phyloP scores from a whole-genome alignment of 2,113 vertebrate species.

The Neomonachus schauinslandi region DNA sequence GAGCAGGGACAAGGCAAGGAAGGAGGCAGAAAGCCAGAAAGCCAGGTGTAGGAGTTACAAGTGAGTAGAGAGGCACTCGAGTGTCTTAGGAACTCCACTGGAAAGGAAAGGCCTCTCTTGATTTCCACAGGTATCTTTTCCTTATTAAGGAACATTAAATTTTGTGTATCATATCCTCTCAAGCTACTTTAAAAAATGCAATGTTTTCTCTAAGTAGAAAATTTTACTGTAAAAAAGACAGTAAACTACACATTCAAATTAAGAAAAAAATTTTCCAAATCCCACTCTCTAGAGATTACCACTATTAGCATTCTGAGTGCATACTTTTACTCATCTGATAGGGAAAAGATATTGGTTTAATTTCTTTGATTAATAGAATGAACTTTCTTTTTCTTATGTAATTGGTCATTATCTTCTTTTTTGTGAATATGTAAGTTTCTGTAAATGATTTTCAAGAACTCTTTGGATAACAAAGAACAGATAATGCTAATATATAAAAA shows the following conservation, averaged over 20 bases:
- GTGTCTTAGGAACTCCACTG: neutral
- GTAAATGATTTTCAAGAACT: neutral
- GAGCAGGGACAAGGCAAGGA: too few relatives aligned
- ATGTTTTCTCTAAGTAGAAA: constrained; percentile 24
- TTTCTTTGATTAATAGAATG: neutral
- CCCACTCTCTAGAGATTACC: neutral
- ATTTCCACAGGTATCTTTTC: neutral
- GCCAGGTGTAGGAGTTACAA: neutral
- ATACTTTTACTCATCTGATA: neutral
- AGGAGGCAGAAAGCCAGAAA: neutral
- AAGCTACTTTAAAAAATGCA: neutral
- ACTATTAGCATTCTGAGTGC: neutral
- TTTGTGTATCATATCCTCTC: neutral
- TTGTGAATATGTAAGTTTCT: neutral
- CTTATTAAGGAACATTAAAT: neutral
- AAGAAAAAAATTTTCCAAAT: neutral
- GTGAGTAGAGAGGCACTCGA: neutral
- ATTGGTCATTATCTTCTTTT: neutral
- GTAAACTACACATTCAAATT: neutral
- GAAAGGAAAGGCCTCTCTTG: neutral
- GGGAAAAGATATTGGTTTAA: neutral
- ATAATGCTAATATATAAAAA: neutral
- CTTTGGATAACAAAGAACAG: constrained; percentile 11
- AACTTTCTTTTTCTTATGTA: neutral
- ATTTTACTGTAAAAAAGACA: constrained; percentile 4